phyloP scores from a whole-genome alignment of 2,888 invertebrate species.

The Aspidiotus rigidus region DNA sequence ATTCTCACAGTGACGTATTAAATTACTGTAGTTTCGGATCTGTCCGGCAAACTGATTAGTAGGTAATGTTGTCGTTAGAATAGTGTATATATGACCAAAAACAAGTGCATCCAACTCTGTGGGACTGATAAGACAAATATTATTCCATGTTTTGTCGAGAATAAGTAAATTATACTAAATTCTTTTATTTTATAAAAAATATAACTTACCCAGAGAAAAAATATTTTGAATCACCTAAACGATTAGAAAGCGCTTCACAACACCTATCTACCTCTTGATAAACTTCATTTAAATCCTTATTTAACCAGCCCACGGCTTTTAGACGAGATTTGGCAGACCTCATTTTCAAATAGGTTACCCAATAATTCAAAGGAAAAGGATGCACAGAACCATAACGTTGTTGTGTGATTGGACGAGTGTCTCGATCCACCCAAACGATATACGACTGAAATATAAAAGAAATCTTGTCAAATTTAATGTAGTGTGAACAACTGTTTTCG shows the following conservation, averaged over 20 bases:
- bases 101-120: constrained; percentile 92
- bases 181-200: background rate
- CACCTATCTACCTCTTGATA: constrained; percentile 65
- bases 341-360: constrained; percentile 70
- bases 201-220: constrained; percentile 55
- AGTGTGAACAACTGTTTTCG: background rate
- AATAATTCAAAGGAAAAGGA: constrained; percentile 81
- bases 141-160: background rate
- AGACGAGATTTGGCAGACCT: constrained; percentile 60
- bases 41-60: constrained; percentile 70
- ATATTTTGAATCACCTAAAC: constrained; percentile 67
- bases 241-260: constrained; percentile 75
- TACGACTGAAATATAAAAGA: constrained; percentile 52
- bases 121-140: constrained; percentile 52
- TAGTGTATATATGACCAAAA: constrained; percentile 93
- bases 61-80: constrained; percentile 81
- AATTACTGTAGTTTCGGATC: constrained; percentile 62
- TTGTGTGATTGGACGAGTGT: constrained; percentile 71
- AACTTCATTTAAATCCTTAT: constrained; percentile 69
- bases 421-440: constrained; percentile 74
- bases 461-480: background rate
- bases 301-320: constrained; percentile 70
- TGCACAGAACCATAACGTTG: constrained; percentile 79
- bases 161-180: background rate
- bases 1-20: constrained; percentile 71